Evolutionary conservation across 2,113 vertebrate species (phyloP).

Genomic region (Lamprotornis superbus): DNA sequence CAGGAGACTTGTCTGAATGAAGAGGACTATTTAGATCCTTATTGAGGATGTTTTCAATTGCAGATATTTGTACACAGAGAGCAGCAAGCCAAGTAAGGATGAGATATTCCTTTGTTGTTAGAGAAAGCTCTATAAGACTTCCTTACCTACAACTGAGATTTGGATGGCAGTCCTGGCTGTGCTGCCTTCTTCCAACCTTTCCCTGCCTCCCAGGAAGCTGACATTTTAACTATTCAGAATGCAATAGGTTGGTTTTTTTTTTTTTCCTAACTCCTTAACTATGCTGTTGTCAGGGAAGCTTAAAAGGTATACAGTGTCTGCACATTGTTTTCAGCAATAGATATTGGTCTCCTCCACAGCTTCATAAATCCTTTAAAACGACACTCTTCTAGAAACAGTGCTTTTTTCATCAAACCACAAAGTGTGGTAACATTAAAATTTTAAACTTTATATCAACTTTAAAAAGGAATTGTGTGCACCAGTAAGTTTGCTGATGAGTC

Average conservation of each 20-base stretch:
- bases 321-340: not conserved
- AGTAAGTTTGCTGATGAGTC: not conserved
- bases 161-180: not conserved
- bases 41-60: rapidly evolving
- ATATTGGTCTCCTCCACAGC: not conserved
- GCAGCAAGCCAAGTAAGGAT: not conserved
- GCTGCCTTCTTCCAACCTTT: not conserved
- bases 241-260: not conserved
- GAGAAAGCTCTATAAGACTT: not conserved
- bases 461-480: not conserved
- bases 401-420: not conserved
- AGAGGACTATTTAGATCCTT: not conserved
- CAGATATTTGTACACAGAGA: not conserved
- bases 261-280: not conserved
- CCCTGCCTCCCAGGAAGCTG: not conserved
- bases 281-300: not conserved
- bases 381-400: not conserved
- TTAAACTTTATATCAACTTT: not conserved
- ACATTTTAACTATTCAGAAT: not conserved
- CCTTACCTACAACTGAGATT: not conserved
- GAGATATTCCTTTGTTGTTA: not conserved
- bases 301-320: not conserved
- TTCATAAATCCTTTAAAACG: not conserved
- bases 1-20: not conserved
- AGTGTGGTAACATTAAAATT: not conserved